Conservation (phyloP, 1,140 invertebrate species). For the Cydia fagiglandana region DNA sequence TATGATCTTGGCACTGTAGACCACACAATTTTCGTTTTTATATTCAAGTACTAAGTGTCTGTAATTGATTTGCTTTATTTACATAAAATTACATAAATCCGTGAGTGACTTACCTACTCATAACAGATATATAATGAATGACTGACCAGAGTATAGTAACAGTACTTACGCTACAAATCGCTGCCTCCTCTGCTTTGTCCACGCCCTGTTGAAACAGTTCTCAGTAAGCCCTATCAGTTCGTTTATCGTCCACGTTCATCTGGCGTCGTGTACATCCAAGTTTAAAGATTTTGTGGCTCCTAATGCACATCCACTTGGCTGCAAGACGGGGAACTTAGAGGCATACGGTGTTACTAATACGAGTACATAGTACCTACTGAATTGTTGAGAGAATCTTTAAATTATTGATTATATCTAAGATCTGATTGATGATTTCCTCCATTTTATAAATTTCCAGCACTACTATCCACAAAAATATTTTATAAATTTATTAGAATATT, state of each 20-base stretch:
- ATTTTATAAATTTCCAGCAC: not conserved
- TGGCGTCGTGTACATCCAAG: constrained; percentile 51
- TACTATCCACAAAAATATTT: too few species aligned
- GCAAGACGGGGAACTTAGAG: not conserved
- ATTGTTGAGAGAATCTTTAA: too few species aligned
- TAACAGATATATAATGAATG: too few species aligned
- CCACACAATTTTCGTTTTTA: too few species aligned
- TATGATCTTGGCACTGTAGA: too few species aligned
- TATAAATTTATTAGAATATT: not conserved
- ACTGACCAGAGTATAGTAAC: not conserved
- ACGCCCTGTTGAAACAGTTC: constrained; percentile 53
- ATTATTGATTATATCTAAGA: too few species aligned
- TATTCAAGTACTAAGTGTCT: too few species aligned
- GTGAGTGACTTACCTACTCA: too few species aligned
- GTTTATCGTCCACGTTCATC: constrained; percentile 73
- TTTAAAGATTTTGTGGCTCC: constrained; percentile 15
- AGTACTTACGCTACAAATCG: constrained; percentile 25
- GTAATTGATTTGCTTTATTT: too few species aligned
- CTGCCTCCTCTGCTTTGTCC: constrained; percentile 39
- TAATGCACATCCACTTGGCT: not conserved
- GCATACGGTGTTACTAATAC: not conserved
- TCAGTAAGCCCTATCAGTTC: constrained; percentile 62
- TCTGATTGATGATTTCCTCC: too few species aligned
- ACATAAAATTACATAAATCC: too few species aligned
- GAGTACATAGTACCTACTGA: not conserved